A percentile compares a stretch with the other conserved stretches of the same genome.
Evolutionary conservation across 2,113 vertebrate species (phyloP).

Genomic region (Zapornia atra): DNA sequence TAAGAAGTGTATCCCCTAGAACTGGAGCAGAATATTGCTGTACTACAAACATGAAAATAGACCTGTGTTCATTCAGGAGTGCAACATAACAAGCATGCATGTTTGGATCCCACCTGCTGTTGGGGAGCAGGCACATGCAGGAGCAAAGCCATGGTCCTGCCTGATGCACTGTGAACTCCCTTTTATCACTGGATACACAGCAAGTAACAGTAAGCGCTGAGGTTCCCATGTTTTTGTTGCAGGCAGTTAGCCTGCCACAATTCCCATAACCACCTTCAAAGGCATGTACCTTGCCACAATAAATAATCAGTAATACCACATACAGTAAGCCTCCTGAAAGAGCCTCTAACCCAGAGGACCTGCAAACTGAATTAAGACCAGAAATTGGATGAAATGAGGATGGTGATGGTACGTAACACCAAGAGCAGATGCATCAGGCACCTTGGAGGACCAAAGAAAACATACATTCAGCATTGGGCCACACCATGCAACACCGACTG

Average conservation of each 20-base stretch:
- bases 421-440: not conserved
- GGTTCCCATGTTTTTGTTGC: not conserved
- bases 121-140: not conserved
- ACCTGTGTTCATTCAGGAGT: not conserved
- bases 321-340: not conserved
- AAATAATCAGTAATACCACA: not conserved
- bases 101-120: not conserved
- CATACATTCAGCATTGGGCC: rapidly evolving
- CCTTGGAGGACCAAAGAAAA: not conserved
- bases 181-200: not conserved
- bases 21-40: rapidly evolving
- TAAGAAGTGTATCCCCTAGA: not conserved
- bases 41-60: not conserved
- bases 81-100: rapidly evolving
- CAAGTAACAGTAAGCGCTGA: not conserved
- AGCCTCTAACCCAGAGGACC: not conserved
- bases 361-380: not conserved
- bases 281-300: not conserved
- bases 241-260: not conserved
- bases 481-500: rapidly evolving
- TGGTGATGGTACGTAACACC: not conserved
- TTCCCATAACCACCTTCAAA: not conserved
- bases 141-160: not conserved
- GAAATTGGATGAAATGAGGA: not conserved
- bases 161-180: not conserved